phyloP scores from a whole-genome alignment of 2,113 vertebrate species.

The Ophthalmolycus amberensis region DNA sequence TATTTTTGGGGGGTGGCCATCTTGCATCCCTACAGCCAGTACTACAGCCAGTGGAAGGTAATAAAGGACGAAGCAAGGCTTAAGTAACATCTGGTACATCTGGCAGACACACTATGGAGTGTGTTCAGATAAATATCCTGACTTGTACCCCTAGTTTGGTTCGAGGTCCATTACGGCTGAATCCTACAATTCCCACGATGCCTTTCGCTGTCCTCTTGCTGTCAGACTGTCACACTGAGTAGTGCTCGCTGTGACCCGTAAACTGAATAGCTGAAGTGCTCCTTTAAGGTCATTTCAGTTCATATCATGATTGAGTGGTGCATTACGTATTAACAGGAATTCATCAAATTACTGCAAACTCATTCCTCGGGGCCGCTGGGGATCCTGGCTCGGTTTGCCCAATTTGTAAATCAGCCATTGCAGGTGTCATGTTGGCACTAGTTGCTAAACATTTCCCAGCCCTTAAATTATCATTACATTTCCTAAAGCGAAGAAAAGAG shows the following conservation, averaged over 20 bases:
- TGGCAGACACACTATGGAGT: neutral
- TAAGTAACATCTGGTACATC: neutral
- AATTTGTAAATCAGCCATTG: neutral
- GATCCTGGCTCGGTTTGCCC: neutral
- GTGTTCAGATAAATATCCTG: neutral
- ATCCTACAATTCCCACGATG: neutral
- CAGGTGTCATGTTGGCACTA: neutral
- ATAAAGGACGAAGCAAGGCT: neutral
- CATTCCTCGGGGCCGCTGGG: neutral
- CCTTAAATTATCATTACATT: neutral
- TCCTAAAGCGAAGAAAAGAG: neutral
- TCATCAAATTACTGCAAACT: neutral
- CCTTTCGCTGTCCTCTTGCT: neutral
- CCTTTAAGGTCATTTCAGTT: conserved; percentile 1
- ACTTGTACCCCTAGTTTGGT: neutral
- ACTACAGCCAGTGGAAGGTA: neutral
- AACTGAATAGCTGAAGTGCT: neutral
- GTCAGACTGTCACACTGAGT: neutral
- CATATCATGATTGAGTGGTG: neutral
- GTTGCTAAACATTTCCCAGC: neutral
- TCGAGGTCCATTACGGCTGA: neutral
- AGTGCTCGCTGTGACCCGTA: neutral
- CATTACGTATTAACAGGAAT: neutral
- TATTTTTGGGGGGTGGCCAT: conserved; percentile 28
- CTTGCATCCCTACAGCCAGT: conserved; percentile 5